These are phyloP conservation scores for Rhinichthys klamathensis DNA, from an alignment of 2,113 vertebrate species.

Conservation along the genomic window DNA sequence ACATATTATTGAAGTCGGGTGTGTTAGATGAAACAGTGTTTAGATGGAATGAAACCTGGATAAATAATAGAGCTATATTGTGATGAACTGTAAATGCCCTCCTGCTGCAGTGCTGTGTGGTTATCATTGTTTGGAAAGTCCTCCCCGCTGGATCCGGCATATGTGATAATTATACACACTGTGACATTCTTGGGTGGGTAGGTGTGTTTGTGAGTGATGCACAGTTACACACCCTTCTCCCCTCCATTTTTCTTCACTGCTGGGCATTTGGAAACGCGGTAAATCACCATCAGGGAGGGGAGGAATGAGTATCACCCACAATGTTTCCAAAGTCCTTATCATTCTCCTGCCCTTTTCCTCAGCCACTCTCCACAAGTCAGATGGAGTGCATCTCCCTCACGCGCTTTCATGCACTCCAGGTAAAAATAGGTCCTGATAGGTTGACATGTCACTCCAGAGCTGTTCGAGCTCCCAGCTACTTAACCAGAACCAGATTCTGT, in stretches of 20 bases:
- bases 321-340: constrained; percentile 53
- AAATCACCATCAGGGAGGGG: background rate
- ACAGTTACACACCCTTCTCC: constrained; percentile 1
- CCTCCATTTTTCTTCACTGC: background rate
- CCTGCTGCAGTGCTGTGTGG: background rate
- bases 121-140: constrained; percentile 45
- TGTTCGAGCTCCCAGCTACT: background rate
- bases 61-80: background rate
- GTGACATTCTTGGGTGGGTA: constrained; percentile 26
- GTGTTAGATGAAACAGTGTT: no score
- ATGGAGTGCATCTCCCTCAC: constrained; percentile 51
- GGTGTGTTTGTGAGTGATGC: constrained; percentile 12
- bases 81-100: background rate
- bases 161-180: constrained; percentile 37
- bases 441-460: background rate
- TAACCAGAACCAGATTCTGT: background rate
- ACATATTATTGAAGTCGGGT: no score
- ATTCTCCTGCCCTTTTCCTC: constrained; percentile 48
- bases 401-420: constrained; percentile 38
- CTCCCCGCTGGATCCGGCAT: background rate
- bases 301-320: constrained; percentile 8
- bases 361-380: constrained; percentile 37
- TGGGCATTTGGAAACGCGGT: background rate
- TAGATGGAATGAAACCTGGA: background rate
- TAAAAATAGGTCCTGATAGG: constrained; percentile 53